phyloP scores from a whole-genome alignment of 2,888 invertebrate genomes.

The Brachypalpus laphriformis region DNA sequence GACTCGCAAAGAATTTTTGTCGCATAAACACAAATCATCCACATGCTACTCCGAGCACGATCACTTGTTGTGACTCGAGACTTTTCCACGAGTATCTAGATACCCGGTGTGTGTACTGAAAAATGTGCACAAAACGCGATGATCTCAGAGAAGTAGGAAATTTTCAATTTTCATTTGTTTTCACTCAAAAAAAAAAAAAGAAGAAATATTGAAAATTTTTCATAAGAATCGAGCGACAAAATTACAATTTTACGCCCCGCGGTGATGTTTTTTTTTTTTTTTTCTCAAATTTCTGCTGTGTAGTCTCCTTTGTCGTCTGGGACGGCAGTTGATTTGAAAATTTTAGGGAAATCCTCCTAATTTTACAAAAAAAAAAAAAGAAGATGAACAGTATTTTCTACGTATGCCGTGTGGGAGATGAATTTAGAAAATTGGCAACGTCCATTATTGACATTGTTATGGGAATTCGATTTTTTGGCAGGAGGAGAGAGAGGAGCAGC shows the following conservation, averaged over 20 bases:
- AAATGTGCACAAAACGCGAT: constrained; percentile 27
- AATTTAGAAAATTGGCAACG: constrained; percentile 41
- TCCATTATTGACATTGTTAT: constrained; percentile 52
- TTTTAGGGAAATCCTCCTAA: constrained; percentile 67
- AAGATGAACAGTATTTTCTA: constrained; percentile 8
- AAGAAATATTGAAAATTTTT: constrained; percentile 4
- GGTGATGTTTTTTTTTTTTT: too few relatives aligned
- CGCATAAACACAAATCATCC: constrained; percentile 37
- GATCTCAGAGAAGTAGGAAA: not conserved
- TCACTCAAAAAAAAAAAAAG: constrained; percentile 31
- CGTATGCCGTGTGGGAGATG: not conserved
- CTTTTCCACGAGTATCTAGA: not conserved
- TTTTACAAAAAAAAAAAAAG: constrained; percentile 18
- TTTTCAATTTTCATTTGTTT: not conserved
- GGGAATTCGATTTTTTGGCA: not conserved
- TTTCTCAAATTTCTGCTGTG: not conserved
- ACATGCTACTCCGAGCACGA: not conserved
- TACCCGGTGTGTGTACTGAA: not conserved
- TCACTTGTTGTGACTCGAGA: constrained; percentile 29
- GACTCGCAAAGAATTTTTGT: not conserved
- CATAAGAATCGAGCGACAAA: constrained; percentile 5
- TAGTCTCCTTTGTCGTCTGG: constrained; percentile 21
- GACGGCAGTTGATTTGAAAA: constrained; percentile 10
- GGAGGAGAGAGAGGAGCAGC: not conserved
- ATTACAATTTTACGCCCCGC: constrained; percentile 13